These are phyloP conservation scores for Vanacampus margaritifer DNA, from an alignment of 2,113 vertebrate species.

Conservation along the genomic window DNA sequence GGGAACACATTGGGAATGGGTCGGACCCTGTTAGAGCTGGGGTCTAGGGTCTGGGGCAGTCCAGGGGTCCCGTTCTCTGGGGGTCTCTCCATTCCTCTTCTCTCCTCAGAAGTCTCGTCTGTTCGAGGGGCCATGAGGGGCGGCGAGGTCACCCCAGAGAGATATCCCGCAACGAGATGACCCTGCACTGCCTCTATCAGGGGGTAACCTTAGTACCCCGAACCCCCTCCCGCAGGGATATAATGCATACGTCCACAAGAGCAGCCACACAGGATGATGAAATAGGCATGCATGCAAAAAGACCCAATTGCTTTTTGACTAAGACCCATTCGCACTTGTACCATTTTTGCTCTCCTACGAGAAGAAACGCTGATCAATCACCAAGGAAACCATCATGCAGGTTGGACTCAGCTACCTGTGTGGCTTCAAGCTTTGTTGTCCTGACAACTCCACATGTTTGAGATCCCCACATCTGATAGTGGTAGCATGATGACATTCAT, in stretches of 20 bases:
- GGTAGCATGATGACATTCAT: constrained; percentile 54
- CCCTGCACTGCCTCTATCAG: constrained; percentile 79
- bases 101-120: constrained; percentile 89
- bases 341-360: neutral
- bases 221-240: constrained; percentile 77
- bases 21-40: constrained; percentile 61
- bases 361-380: constrained; percentile 33
- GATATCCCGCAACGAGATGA: constrained; percentile 86
- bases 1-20: constrained; percentile 91
- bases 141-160: constrained; percentile 75
- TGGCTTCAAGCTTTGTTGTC: constrained; percentile 60
- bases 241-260: constrained; percentile 60
- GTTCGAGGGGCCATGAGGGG: constrained; percentile 73
- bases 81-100: constrained; percentile 84
- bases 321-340: constrained; percentile 15
- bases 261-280: constrained; percentile 60
- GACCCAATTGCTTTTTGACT: constrained; percentile 39
- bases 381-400: constrained; percentile 44
- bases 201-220: constrained; percentile 83
- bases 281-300: constrained; percentile 41
- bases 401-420: constrained; percentile 45
- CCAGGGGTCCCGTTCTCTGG: constrained; percentile 83
- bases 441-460: constrained; percentile 46
- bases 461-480: constrained; percentile 61
- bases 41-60: constrained; percentile 61